Evolutionary conservation across 2,888 invertebrate species (phyloP).

Genomic region (Ennomos fuscantarius): DNA sequence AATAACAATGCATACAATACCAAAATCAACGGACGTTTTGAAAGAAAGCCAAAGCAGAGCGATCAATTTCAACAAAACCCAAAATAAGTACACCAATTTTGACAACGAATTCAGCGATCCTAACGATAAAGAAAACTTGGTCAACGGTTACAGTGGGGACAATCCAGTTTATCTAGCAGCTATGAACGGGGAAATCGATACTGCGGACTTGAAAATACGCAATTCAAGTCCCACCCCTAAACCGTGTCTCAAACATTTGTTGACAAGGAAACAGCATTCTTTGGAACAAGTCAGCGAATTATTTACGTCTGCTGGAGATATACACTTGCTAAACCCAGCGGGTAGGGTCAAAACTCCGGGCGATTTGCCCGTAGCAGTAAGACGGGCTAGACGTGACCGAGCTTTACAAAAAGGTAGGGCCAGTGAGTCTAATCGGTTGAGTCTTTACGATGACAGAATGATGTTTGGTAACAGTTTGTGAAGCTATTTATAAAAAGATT

Average conservation of each 20-base stretch:
- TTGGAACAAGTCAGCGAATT: constrained; percentile 91
- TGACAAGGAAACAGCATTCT: constrained; percentile 87
- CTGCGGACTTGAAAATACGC: constrained; percentile 58
- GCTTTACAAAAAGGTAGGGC: constrained; percentile 81
- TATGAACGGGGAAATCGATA: constrained; percentile 70
- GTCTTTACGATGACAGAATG: constrained; percentile 95
- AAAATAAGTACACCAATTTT: constrained; percentile 76
- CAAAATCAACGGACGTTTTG: constrained; percentile 69
- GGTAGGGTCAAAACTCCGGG: constrained; percentile 93
- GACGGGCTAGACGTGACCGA: constrained; percentile 87
- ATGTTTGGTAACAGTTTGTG: constrained; percentile 88
- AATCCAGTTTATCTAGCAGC: constrained; percentile 78
- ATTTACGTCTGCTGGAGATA: constrained; percentile 88
- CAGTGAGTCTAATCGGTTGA: constrained; percentile 88
- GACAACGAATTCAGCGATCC: constrained; percentile 80
- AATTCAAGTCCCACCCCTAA: constrained; percentile 63
- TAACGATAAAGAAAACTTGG: constrained; percentile 74
- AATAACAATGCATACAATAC: constrained; percentile 77
- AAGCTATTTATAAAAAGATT: background rate
- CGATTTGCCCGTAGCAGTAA: constrained; percentile 91
- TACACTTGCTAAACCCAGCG: constrained; percentile 89
- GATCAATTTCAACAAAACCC: constrained; percentile 68
- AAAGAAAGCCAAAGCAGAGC: constrained; percentile 72
- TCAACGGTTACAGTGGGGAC: constrained; percentile 69
- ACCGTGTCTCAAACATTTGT: constrained; percentile 61